Evolutionary conservation across 2,888 invertebrate genomes (phyloP), one percentile per base, ranked within the genome.

Genomic region (Carcina quercana): DNA sequence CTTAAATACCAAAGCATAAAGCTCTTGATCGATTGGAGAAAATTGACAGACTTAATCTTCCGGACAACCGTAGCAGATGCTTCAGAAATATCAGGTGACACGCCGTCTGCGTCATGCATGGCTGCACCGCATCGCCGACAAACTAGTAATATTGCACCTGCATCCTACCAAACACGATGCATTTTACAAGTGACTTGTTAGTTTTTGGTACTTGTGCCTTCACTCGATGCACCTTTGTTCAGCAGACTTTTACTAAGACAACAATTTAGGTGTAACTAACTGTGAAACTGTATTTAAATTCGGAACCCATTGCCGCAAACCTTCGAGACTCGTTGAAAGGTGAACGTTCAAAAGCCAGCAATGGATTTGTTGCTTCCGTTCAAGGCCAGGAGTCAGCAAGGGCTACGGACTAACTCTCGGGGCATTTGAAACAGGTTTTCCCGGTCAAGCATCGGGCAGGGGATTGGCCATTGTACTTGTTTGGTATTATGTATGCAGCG

Each of bases 351-450:
- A 13, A 8, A 11, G 26, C 24, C 31, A 20, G 35, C 35, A 32
- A 25, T 32, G 32, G 13, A 32, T 29, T 19, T 22, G 5, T 15
- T 29, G 22, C 33, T 28, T 31, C 20, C 28, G 25, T 15, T 26
- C 38, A 43, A 43, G 43, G 45, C 40, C 40, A 46, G 38, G 30
- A 12, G 22, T 27, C 11, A 35, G 40, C 36, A 38, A 35, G 30
- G 37, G 40, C 37, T 25, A 11, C 25, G 25, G 13, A 30, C 25
- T 21, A 21, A 32, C 29, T 25, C 31, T 31, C 11, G 25, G 32
- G 25, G 27, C 27, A 32, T 13, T 38, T 28, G n/a, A 44, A 63
- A 68, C 69, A 50, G 64, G 67, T 68, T 68, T 48, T 37, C 40
- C 46, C 50, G 50, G 57, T 50, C 50, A 59, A 50, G 49, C 42